Base-by-base conservation (phyloP, 1,140 invertebrate genomes). In the Drosophila arizonae region DNA sequence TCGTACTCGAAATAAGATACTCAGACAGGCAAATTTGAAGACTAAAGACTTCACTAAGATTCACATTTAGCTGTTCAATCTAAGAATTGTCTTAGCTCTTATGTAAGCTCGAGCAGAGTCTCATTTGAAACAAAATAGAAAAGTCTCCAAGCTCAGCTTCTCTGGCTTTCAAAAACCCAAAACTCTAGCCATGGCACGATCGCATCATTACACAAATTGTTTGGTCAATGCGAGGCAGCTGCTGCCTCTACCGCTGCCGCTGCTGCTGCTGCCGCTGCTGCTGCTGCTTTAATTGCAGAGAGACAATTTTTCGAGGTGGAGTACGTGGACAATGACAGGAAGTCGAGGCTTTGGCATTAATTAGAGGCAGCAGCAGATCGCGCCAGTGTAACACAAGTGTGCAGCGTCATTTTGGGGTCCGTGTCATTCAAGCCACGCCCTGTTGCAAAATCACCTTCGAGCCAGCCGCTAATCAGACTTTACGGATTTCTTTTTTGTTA, bases 191-290 rank as follows among this genome's bases (percentile, higher is more conserved):
- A 54, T 54, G 30, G 39, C 62, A 63, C 60, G 58, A 70, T 62
- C 67, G 46, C 30, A 67, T 30, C 46, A 60, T 51, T 67, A 67
- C 26, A 48, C 39, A 50, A 57, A 62, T 45, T 55, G 50, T 36
- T 30, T 69, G 24, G 57, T 36, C 39, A 9, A 26, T 56, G 28
- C 51, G 56, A 48, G 17, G 63, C 62, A 54, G 61, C 26, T 43
- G 33, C 50, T 33, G 63, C 61, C 21, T 24, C 21, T 24, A 24
- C 21, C 21, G 21, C 21, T 24, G 2, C 21, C 21, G 21, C 21
- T 24, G 21, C 21, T 2, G 21, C 21, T 2, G 21, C 21, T 3
- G 21, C 21, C 2, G 63, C 62, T 54, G 61, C 26, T 43, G 33
- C 50, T 33, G 63, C 61, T 28, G 24, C 50, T 33, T 50, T 50